Evolutionary conservation across 1,140 invertebrate genomes (phyloP).

Genomic region (Bombus vancouverensis): DNA sequence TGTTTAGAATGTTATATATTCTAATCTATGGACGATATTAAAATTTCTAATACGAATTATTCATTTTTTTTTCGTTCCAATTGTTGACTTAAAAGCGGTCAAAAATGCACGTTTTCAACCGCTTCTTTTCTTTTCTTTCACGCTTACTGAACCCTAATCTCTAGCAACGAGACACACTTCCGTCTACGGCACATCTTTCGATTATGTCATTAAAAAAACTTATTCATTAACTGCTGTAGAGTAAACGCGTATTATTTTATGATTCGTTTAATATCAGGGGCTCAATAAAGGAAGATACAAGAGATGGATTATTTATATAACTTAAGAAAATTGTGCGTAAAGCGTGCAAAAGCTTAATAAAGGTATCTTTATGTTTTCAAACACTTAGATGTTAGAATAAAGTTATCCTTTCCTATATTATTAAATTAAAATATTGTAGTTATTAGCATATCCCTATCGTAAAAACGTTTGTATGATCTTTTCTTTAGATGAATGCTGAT

Average conservation of each 20-base stretch:
- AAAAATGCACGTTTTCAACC: neutral
- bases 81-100: neutral
- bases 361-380: too few species aligned
- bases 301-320: neutral
- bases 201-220: slow-evolving; percentile 13
- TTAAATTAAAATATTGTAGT: too few species aligned
- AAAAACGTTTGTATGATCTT: neutral
- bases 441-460: too few species aligned
- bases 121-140: slow-evolving; percentile 25
- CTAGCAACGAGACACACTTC: slow-evolving; percentile 13
- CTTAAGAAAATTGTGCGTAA: neutral
- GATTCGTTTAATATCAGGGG: neutral
- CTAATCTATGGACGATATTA: neutral
- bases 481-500: neutral
- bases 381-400: neutral
- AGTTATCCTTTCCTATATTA: neutral
- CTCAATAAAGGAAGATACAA: neutral
- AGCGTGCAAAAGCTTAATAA: too few species aligned
- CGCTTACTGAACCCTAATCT: slow-evolving; percentile 28
- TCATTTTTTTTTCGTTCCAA: neutral
- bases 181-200: neutral
- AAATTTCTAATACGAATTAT: neutral
- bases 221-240: neutral
- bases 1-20: neutral
- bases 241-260: neutral